Percentiles rank a stretch among this genome's conserved stretches.
phyloP scores from a whole-genome alignment of 2,888 invertebrate genomes.

The Nomada ruficornis region DNA sequence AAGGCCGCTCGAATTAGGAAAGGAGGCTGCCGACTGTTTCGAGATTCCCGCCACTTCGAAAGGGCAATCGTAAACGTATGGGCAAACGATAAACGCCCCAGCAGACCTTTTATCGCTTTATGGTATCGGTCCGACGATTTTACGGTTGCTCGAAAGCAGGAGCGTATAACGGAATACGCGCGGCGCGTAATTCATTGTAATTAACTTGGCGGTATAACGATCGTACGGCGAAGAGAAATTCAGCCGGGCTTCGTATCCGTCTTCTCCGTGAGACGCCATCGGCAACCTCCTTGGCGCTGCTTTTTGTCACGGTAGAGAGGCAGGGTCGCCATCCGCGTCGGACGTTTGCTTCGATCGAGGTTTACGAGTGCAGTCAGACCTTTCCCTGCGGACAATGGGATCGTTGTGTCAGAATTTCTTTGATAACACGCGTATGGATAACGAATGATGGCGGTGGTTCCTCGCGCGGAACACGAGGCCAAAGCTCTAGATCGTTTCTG shows the following conservation, averaged over 20 bases:
- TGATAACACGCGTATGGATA: conserved; percentile 31
- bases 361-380: conserved; percentile 46
- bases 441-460: background rate
- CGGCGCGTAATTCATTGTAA: conserved; percentile 75
- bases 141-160: background rate
- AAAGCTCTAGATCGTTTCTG: conserved; percentile 33
- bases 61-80: no score
- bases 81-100: conserved; percentile 1
- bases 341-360: conserved; percentile 8
- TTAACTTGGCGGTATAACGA: conserved; percentile 70
- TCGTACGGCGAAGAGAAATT: conserved; percentile 63
- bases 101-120: background rate
- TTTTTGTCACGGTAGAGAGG: conserved; percentile 23
- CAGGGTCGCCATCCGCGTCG: background rate
- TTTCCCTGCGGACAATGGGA: conserved; percentile 52
- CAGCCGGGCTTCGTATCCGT: conserved; percentile 45
- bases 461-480: conserved; percentile 33
- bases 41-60: background rate
- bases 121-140: background rate
- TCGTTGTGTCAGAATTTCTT: conserved; percentile 57
- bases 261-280: conserved; percentile 39
- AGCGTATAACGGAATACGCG: background rate
- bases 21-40: no score
- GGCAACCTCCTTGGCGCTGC: conserved; percentile 43
- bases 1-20: no score